Evolutionary conservation across 1,140 invertebrate genomes (phyloP).

Genomic region (Platyscapa corneri): DNA sequence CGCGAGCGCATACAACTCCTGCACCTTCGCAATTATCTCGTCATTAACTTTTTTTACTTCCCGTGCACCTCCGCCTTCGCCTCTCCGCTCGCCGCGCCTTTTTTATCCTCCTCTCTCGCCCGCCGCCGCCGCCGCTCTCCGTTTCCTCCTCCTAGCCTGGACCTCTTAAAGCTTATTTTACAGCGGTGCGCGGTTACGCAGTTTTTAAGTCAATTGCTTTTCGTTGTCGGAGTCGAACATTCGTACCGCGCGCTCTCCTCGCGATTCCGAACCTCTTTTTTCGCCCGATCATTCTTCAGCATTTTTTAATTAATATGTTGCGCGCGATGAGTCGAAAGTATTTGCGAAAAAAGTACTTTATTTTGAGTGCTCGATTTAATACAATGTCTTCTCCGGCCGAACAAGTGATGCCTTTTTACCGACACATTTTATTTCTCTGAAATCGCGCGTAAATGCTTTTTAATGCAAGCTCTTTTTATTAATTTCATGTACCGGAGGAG

Average conservation of each 20-base stretch:
- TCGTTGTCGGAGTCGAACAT: not conserved
- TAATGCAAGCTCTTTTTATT: not conserved
- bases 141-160: not conserved
- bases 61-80: not conserved
- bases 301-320: not conserved
- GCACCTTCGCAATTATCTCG: slow-evolving; percentile 54
- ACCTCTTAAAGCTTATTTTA: slow-evolving; percentile 17
- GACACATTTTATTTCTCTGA: not conserved
- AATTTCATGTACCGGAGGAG: not conserved
- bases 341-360: slow-evolving; percentile 1
- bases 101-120: not conserved
- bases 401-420: too few species aligned
- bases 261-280: not conserved
- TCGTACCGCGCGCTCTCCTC: not conserved
- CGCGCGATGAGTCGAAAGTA: not conserved
- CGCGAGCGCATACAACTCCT: slow-evolving; percentile 23
- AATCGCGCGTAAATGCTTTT: not conserved
- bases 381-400: not conserved
- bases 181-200: slow-evolving; percentile 3
- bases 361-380: not conserved
- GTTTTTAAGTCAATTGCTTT: slow-evolving; percentile 16
- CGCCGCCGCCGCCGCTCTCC: not conserved
- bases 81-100: not conserved
- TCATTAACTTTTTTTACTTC: slow-evolving; percentile 54
- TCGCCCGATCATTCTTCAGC: not conserved